A percentile compares a stretch with the other conserved stretches of the same genome.
Evolutionary conservation across 2,888 invertebrate species (phyloP).

Genomic region (Sphaerophoria taeniata): DNA sequence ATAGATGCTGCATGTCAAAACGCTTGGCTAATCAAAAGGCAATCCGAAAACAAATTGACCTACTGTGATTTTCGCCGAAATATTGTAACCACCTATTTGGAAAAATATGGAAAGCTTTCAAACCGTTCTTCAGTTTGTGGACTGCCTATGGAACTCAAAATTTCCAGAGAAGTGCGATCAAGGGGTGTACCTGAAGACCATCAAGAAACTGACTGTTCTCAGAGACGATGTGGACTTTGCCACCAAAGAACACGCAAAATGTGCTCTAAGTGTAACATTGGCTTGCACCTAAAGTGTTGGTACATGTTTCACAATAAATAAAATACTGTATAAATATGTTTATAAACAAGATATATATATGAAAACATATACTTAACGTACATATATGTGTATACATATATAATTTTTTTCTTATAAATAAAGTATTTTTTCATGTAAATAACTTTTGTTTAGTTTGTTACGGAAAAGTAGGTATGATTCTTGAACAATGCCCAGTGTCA

Average conservation of each 20-base stretch:
- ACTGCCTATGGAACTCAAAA: conserved; percentile 40
- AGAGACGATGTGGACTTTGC: conserved; percentile 19
- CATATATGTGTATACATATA: too few relatives aligned
- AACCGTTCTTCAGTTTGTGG: conserved; percentile 27
- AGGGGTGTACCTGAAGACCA: conserved; percentile 44
- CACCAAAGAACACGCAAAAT: conserved; percentile 34
- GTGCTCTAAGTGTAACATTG: conserved; percentile 37
- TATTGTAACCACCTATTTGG: conserved; percentile 13
- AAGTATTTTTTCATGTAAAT: too few relatives aligned
- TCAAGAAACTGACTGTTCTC: conserved; percentile 39
- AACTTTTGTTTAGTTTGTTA: too few relatives aligned
- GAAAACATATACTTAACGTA: too few relatives aligned
- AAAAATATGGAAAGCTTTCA: too few relatives aligned
- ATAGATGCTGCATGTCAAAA: conserved; percentile 19
- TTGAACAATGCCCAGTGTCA: too few relatives aligned
- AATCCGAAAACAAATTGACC: background rate
- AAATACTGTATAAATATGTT: too few relatives aligned
- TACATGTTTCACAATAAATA: background rate
- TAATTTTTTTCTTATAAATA: too few relatives aligned
- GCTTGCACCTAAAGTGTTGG: background rate
- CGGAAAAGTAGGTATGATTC: too few relatives aligned
- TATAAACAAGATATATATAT: too few relatives aligned
- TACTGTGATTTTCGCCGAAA: conserved; percentile 10
- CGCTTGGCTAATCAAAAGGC: conserved; percentile 14
- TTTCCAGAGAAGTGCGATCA: conserved; percentile 27